phyloP scores from a whole-genome alignment of 2,888 invertebrate genomes.

The Eulithis testata region DNA sequence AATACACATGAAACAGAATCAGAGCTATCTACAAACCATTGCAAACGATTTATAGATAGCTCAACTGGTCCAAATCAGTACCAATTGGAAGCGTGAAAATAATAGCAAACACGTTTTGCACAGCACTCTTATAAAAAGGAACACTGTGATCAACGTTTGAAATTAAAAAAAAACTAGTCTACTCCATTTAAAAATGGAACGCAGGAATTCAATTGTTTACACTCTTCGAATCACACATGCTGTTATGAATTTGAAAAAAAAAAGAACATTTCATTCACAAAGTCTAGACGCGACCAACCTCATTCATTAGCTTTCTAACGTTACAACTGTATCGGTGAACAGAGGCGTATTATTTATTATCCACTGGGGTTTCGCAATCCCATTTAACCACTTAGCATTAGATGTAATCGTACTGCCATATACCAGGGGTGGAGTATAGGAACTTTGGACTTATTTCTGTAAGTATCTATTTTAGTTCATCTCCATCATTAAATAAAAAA shows the following conservation, averaged over 20 bases:
- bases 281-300: conserved; percentile 9
- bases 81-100: too few species aligned
- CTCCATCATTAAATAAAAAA: too few species aligned
- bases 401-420: conserved; percentile 56
- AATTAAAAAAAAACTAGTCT: too few species aligned
- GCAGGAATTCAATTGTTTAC: neutral
- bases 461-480: too few species aligned
- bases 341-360: conserved; percentile 42
- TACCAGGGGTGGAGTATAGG: conserved; percentile 21
- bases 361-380: conserved; percentile 58
- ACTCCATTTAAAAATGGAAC: neutral
- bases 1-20: too few species aligned
- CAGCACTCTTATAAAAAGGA: too few species aligned
- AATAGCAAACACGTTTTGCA: too few species aligned
- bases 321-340: conserved; percentile 35
- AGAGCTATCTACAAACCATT: too few species aligned
- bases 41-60: too few species aligned
- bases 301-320: conserved; percentile 35
- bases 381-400: conserved; percentile 63
- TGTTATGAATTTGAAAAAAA: conserved; percentile 17
- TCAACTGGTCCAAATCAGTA: too few species aligned
- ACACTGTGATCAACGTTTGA: too few species aligned
- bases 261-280: conserved; percentile 19
- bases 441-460: too few species aligned
- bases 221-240: neutral